Conservation (phyloP, 2,888 invertebrate genomes). For the Andrena marginata region DNA sequence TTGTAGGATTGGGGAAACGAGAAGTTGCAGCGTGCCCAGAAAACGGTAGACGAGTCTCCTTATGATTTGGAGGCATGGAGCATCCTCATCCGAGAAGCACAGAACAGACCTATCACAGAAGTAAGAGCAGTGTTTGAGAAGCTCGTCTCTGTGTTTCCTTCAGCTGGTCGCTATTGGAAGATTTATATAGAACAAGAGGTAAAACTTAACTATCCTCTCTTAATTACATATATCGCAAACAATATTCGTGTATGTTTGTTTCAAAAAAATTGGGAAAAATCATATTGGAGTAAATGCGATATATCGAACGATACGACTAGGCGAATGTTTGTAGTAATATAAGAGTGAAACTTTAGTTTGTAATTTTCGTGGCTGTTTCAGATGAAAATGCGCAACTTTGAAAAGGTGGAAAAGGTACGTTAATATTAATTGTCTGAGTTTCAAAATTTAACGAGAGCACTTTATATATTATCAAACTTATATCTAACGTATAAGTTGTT, state of each 20-base stretch:
- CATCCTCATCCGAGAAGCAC: conserved; percentile 96
- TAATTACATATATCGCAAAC: background rate
- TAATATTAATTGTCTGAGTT: conserved; percentile 73
- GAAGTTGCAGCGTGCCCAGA: conserved; percentile 92
- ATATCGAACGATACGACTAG: background rate
- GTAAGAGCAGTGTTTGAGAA: conserved; percentile 97
- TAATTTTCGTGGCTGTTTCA: conserved; percentile 86
- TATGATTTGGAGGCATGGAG: conserved; percentile 99
- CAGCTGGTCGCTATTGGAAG: conserved; percentile 99
- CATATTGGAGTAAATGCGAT: background rate
- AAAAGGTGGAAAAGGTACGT: conserved; percentile 99
- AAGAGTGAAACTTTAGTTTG: background rate
- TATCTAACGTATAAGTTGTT: conserved; percentile 65
- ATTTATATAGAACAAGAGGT: conserved; percentile 99
- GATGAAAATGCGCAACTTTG: conserved; percentile 99
- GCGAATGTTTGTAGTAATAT: background rate
- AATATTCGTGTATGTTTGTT: background rate
- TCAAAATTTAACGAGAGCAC: conserved; percentile 71
- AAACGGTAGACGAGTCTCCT: conserved; percentile 94
- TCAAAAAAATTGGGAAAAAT: background rate
- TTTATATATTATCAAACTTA: conserved; percentile 48
- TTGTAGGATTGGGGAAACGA: conserved; percentile 95
- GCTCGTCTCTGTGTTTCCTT: conserved; percentile 97
- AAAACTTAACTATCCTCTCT: conserved; percentile 65
- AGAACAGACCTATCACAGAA: conserved; percentile 94